phyloP scores from a whole-genome alignment of 2,888 invertebrate species.

The Agrochola lota region DNA sequence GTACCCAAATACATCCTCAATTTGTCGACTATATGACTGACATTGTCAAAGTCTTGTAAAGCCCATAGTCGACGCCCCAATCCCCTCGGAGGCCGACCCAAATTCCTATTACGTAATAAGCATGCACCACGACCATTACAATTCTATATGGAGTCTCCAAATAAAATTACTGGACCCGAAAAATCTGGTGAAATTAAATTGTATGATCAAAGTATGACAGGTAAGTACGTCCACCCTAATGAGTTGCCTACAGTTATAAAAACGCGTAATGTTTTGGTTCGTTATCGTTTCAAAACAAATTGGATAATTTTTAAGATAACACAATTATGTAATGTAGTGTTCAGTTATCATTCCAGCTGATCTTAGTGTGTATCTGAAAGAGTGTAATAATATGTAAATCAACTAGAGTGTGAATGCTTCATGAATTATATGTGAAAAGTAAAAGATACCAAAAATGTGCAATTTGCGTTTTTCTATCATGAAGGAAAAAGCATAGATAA shows the following conservation, averaged over 20 bases:
- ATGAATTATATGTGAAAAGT: constrained; percentile 12
- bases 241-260: constrained; percentile 15
- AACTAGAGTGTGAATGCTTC: background rate
- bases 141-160: constrained; percentile 24
- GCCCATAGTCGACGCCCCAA: constrained; percentile 36
- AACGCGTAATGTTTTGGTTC: constrained; percentile 43
- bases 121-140: constrained; percentile 34
- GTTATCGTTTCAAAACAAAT: constrained; percentile 49
- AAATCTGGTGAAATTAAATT: constrained; percentile 38
- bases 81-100: constrained; percentile 53
- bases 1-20: constrained; percentile 17
- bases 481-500: background rate
- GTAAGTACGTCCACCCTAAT: constrained; percentile 20
- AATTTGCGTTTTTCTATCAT: constrained; percentile 5
- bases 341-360: constrained; percentile 45
- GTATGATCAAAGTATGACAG: constrained; percentile 23
- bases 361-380: constrained; percentile 22
- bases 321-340: constrained; percentile 39
- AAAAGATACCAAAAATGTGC: background rate
- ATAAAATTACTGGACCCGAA: constrained; percentile 21
- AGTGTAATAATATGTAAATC: constrained; percentile 22
- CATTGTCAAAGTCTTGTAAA: constrained; percentile 37
- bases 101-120: constrained; percentile 54
- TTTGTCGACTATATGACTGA: constrained; percentile 22
- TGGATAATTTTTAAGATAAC: constrained; percentile 46